These are phyloP conservation scores for Alfaro cultratus DNA, from an alignment of 2,797 vertebrate genomes.

Conservation along the genomic window DNA sequence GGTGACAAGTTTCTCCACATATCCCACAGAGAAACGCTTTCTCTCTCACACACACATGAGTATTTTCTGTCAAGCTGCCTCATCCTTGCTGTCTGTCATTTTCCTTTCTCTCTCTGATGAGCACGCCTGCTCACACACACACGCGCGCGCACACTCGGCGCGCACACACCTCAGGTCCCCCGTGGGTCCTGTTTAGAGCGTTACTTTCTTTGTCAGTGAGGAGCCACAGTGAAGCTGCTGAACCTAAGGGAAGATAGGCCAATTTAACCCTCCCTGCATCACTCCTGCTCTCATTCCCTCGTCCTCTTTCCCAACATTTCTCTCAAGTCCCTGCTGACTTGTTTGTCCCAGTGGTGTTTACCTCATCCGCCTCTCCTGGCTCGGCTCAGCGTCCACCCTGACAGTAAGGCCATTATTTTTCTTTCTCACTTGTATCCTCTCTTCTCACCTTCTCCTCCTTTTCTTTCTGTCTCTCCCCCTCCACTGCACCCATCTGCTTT, in stretches of 20 bases:
- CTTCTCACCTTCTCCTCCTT: constrained; percentile 38
- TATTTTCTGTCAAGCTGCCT: constrained; percentile 43
- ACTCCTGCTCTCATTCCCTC: constrained; percentile 32
- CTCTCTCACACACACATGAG: constrained; percentile 34
- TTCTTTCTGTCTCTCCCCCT: constrained; percentile 15
- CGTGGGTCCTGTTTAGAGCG: constrained; percentile 67
- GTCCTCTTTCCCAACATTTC: constrained; percentile 10
- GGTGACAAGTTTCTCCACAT: constrained; percentile 51
- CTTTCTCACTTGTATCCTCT: constrained; percentile 53
- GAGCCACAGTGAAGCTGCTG: constrained; percentile 62
- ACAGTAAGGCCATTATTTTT: constrained; percentile 77
- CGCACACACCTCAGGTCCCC: constrained; percentile 49
- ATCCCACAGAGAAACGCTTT: constrained; percentile 35
- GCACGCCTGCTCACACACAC: constrained; percentile 1
- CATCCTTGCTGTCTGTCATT: constrained; percentile 56
- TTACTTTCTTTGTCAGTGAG: constrained; percentile 71
- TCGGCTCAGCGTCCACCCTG: constrained; percentile 65
- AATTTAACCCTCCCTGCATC: constrained; percentile 71
- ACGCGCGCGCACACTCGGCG: constrained; percentile 34
- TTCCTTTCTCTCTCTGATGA: constrained; percentile 47
- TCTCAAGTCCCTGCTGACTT: constrained; percentile 69
- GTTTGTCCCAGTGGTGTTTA: constrained; percentile 78
- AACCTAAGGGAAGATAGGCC: constrained; percentile 71
- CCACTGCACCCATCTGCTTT: constrained; percentile 37
- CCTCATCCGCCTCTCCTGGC: constrained; percentile 63